Percentiles rank a stretch among this genome's conserved stretches.
phyloP scores from a whole-genome alignment of 2,888 invertebrate species.

The Linyphia triangularis region DNA sequence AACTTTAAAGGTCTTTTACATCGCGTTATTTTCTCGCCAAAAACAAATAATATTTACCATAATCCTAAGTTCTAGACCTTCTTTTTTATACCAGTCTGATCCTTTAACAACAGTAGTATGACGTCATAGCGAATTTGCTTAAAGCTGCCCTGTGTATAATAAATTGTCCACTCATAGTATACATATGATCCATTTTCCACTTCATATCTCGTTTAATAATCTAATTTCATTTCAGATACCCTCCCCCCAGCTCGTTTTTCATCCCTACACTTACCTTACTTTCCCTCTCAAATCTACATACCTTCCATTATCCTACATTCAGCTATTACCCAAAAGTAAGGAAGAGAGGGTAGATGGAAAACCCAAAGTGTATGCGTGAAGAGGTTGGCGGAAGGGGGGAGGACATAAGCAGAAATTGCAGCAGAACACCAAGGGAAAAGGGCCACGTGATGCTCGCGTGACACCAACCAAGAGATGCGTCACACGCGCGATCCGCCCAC shows the following conservation, averaged over 20 bases:
- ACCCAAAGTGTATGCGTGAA: neutral
- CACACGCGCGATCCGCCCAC: conserved; percentile 47
- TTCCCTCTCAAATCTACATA: neutral
- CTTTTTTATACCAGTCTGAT: no score
- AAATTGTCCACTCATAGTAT: no score
- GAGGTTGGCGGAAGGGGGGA: neutral
- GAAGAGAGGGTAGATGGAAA: neutral
- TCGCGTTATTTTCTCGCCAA: no score
- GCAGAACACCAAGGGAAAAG: conserved; percentile 63
- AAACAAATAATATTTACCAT: no score
- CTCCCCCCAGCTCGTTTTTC: neutral
- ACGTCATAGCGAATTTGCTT: no score
- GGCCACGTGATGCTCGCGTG: conserved; percentile 71
- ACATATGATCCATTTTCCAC: no score
- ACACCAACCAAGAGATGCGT: conserved; percentile 53
- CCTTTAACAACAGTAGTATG: no score
- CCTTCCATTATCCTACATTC: neutral
- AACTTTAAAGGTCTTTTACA: no score
- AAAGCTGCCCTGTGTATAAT: no score
- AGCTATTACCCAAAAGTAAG: conserved; percentile 23
- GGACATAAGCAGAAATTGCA: conserved; percentile 31
- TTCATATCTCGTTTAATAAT: no score
- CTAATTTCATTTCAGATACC: neutral
- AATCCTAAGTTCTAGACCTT: no score
- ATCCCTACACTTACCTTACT: conserved; percentile 15